Base-by-base conservation (phyloP, 1,140 invertebrate genomes). In the Amyelois transitella region DNA sequence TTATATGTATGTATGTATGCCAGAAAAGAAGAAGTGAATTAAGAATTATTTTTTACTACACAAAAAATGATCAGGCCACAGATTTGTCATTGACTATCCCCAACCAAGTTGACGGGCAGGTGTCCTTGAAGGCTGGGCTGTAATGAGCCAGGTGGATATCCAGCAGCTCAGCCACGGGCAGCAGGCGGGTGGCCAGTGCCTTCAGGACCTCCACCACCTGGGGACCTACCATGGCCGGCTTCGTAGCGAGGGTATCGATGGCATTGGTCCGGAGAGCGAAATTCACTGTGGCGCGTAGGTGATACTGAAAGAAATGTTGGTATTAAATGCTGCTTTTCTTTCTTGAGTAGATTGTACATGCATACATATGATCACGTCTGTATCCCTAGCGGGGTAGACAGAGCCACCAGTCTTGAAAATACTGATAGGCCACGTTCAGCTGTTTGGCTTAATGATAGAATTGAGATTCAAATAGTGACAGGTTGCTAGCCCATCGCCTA, bases 51-150 rank as follows among this genome's bases (percentile, higher is more conserved):
- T n/a, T n/a, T n/a, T 28, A 38, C 3, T 2, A 38, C n/a, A 2
- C 32, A 38, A 38, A 8, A 38, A n/a, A n/a, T n/a, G 1, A 14
- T 38, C 32, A 38, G 1, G 32, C 66, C 58, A 75, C 25, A 70
- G 69, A 44, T 78, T 82, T 85, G 73, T 81, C 79, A 67, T 82
- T 81, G 22, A 83, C 78, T 18, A 86, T 86, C 0, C 77, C 75
- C 0, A 86, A 68, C 82, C 82, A 86, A 0, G 77, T 82, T 0
- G 69, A 49, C 0, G 80, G 78, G 22, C 77, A 78, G 14, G 77
- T 74, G 44, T 84, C 81, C 48, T 77, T 83, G 51, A 86, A 86
- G 0, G 72, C 77, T 0, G 77, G 75, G 47, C 82, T 86, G 48
- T 67, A 79, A 44, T 86, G 76, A 0, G 75, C 75, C 38, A 84